Percentiles rank a stretch among this genome's conserved stretches.
Evolutionary conservation across 2,888 invertebrate genomes (phyloP).

Genomic region (Lapara coniferarum): DNA sequence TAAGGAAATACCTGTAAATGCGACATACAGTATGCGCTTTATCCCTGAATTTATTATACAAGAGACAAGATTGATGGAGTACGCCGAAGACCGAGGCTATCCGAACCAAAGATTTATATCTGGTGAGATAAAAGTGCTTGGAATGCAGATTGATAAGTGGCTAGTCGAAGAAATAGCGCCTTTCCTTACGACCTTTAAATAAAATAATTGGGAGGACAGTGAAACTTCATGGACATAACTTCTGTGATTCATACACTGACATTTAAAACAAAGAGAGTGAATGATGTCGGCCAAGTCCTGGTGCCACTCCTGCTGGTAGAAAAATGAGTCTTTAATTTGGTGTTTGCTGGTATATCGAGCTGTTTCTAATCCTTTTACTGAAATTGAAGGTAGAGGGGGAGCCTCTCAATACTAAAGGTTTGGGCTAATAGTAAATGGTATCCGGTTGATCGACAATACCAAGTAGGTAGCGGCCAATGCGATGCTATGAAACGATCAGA

Average conservation of each 20-base stretch:
- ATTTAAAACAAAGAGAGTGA: conserved; percentile 2
- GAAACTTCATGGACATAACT: background rate
- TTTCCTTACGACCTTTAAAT: conserved; percentile 14
- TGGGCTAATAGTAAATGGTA: background rate
- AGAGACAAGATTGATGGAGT: conserved; percentile 12
- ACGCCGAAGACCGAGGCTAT: conserved; percentile 5
- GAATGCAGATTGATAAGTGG: conserved; percentile 19
- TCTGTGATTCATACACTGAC: conserved; percentile 15
- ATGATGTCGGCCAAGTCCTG: background rate
- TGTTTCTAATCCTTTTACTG: conserved; percentile 1
- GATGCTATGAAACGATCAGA: too few species aligned
- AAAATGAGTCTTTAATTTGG: background rate
- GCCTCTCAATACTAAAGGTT: background rate
- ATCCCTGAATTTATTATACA: conserved; percentile 19
- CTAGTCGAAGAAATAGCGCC: conserved; percentile 15
- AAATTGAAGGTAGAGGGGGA: conserved; percentile 1
- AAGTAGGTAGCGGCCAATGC: background rate
- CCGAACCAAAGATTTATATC: conserved; percentile 15
- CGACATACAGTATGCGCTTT: conserved; percentile 6
- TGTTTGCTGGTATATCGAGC: background rate
- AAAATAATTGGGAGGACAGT: conserved; percentile 3
- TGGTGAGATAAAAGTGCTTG: conserved; percentile 12
- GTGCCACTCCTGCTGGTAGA: too few species aligned
- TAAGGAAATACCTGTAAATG: background rate
- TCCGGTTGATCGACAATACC: too few species aligned